A percentile compares a stretch with the other conserved stretches of the same genome.
These are phyloP conservation scores for Sericinus montela DNA, from an alignment of 2,888 invertebrate genomes.

Conservation along the genomic window DNA sequence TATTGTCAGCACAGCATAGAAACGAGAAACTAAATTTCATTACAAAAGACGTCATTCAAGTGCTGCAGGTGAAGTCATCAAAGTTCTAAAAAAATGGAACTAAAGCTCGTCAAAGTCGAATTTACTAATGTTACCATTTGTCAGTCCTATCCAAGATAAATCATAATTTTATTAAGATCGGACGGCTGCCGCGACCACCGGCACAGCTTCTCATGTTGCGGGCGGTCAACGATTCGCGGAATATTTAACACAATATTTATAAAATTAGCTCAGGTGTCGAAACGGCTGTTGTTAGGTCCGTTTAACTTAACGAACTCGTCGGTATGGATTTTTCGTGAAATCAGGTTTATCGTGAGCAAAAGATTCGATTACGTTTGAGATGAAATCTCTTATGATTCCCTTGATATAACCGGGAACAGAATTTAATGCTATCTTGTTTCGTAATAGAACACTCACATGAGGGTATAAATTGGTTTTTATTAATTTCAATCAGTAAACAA, in stretches of 20 bases:
- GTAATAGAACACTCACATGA: constrained; percentile 3
- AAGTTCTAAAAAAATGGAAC: no score
- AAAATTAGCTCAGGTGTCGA: constrained; percentile 57
- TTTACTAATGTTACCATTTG: no score
- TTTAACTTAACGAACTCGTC: constrained; percentile 25
- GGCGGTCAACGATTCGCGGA: constrained; percentile 48
- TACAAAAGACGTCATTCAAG: no score
- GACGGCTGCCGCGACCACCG: constrained; percentile 55
- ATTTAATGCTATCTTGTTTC: not conserved
- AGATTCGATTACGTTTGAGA: constrained; percentile 7
- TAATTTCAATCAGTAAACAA: constrained; percentile 9
- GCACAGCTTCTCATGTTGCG: constrained; percentile 57
- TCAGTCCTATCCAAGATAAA: constrained; percentile 18
- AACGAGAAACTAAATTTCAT: no score
- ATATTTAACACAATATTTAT: constrained; percentile 52
- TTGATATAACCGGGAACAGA: no score
- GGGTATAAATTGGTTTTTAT: constrained; percentile 12
- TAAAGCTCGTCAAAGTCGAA: no score
- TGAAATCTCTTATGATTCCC: no score
- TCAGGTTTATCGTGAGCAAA: constrained; percentile 4
- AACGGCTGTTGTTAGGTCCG: constrained; percentile 40
- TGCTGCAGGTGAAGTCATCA: no score
- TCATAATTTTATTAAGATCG: constrained; percentile 32
- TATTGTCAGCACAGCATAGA: no score
- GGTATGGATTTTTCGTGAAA: constrained; percentile 15